Percentiles rank a stretch among this genome's conserved stretches.
These are phyloP conservation scores for Euclidia mi DNA, from an alignment of 2,888 invertebrate species.

Conservation along the genomic window DNA sequence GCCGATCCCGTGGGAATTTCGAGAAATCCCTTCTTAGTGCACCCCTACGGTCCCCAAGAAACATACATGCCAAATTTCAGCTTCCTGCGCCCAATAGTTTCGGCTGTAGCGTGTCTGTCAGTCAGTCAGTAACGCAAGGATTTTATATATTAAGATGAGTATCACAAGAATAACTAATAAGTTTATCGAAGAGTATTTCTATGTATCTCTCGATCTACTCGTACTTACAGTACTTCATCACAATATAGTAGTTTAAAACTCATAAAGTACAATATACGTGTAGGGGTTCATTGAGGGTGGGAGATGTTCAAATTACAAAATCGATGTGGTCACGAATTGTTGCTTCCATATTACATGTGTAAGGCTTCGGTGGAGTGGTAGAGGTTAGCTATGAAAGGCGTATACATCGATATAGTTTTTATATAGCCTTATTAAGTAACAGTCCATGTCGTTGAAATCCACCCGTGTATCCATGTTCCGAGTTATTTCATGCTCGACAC, in stretches of 20 bases:
- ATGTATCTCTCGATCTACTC: too few relatives aligned
- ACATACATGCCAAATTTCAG: too few relatives aligned
- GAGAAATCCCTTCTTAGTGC: too few relatives aligned
- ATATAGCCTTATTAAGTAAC: conserved; percentile 3
- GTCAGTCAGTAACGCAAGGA: too few relatives aligned
- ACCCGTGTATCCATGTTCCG: conserved; percentile 9
- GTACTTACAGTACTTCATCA: too few relatives aligned
- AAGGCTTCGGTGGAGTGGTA: neutral
- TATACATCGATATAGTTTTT: neutral
- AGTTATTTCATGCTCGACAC: conserved; percentile 29
- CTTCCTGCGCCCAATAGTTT: too few relatives aligned
- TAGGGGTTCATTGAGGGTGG: conserved; percentile 7
- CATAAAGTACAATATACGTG: neutral
- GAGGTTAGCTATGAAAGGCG: neutral
- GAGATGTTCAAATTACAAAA: conserved; percentile 39
- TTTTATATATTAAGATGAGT: too few relatives aligned
- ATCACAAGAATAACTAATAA: too few relatives aligned
- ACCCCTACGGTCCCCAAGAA: too few relatives aligned
- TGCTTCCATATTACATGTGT: neutral
- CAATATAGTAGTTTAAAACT: neutral
- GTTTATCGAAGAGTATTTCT: too few relatives aligned
- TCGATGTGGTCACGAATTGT: conserved; percentile 28
- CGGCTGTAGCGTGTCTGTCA: too few relatives aligned
- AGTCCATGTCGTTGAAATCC: conserved; percentile 22
- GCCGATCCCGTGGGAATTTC: too few relatives aligned